These are phyloP conservation scores for Odontamblyopus rebecca DNA, from an alignment of 2,797 vertebrate genomes.

Conservation along the genomic window DNA sequence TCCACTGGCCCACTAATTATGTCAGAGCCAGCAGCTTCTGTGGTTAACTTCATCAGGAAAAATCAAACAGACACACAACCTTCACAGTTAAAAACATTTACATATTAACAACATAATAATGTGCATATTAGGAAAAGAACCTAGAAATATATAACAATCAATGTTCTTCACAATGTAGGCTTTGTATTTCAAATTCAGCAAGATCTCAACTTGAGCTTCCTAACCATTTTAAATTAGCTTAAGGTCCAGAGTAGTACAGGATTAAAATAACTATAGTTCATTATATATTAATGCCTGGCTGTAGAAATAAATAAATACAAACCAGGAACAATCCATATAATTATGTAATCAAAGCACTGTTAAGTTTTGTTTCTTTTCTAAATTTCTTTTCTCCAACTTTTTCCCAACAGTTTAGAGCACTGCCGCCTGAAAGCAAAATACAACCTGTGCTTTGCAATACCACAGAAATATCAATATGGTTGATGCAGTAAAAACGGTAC, in stretches of 20 bases:
- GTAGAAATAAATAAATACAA: not conserved
- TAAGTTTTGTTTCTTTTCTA: no score
- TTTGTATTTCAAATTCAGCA: not conserved
- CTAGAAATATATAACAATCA: not conserved
- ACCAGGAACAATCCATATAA: not conserved
- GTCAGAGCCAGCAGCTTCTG: constrained; percentile 38
- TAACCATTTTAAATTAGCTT: no score
- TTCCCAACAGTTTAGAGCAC: not conserved
- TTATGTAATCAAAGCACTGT: not conserved
- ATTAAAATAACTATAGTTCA: no score
- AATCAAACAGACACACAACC: constrained; percentile 44
- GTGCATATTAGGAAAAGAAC: not conserved
- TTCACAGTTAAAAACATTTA: not conserved
- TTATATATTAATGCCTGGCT: no score
- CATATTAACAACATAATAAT: not conserved
- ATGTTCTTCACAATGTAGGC: not conserved
- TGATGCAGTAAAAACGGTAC: constrained; percentile 48
- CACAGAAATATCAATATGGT: constrained; percentile 35
- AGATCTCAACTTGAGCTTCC: not conserved
- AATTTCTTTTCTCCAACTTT: not conserved
- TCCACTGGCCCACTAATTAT: constrained; percentile 64
- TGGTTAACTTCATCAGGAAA: constrained; percentile 46
- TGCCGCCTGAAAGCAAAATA: constrained; percentile 19
- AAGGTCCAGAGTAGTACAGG: no score
- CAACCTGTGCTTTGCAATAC: constrained; percentile 17